Percentiles rank a stretch among this genome's conserved stretches.
phyloP scores from a whole-genome alignment of 2,888 invertebrate genomes.

The Calliphora vomitoria region DNA sequence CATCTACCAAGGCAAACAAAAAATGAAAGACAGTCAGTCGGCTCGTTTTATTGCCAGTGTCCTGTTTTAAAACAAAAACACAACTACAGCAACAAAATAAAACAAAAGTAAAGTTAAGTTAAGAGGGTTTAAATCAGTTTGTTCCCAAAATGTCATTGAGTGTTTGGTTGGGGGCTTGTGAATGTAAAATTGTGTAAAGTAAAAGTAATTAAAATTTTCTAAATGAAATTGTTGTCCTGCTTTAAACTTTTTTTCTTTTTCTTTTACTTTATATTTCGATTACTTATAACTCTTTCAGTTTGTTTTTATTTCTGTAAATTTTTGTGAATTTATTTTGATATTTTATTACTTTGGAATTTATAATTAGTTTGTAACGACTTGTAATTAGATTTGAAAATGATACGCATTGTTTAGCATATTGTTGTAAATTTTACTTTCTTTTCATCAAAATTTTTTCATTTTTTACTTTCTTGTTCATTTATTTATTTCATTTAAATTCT shows the following conservation, averaged over 20 bases:
- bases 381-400: constrained; percentile 61
- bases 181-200: constrained; percentile 33
- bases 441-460: background rate
- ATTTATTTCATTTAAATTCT: background rate
- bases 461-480: background rate
- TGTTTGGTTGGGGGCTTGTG: background rate
- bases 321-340: constrained; percentile 44
- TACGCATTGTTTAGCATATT: constrained; percentile 60
- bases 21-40: constrained; percentile 24
- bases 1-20: background rate
- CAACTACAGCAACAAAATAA: constrained; percentile 6
- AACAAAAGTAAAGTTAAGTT: background rate
- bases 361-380: constrained; percentile 70
- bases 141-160: background rate
- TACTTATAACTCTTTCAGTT: constrained; percentile 61
- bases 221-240: constrained; percentile 60
- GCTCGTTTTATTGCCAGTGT: constrained; percentile 56
- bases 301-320: constrained; percentile 15
- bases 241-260: background rate
- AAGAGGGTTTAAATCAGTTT: constrained; percentile 25
- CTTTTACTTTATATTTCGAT: constrained; percentile 9
- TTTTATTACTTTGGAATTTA: constrained; percentile 70
- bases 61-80: constrained; percentile 37
- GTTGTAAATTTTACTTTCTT: constrained; percentile 26
- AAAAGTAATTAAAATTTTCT: constrained; percentile 66